Evolutionary conservation across 2,888 invertebrate species (phyloP).

Genomic region (Tolmerus cingulatus): DNA sequence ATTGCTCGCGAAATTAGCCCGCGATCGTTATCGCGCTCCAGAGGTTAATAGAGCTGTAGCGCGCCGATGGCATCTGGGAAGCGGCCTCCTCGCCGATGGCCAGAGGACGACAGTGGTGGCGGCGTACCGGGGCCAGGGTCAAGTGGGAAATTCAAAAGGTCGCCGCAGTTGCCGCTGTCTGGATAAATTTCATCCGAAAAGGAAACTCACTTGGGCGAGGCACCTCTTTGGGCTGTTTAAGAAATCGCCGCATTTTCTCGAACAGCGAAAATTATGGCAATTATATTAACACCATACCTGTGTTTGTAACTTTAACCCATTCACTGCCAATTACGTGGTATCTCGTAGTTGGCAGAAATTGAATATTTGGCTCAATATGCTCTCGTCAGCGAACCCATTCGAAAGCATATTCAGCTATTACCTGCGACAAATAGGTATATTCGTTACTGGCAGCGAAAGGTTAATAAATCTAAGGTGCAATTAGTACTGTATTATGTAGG

Average conservation of each 20-base stretch:
- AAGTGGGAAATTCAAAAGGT: background rate
- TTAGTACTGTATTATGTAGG: background rate
- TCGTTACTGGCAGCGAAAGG: no score
- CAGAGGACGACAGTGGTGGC: background rate
- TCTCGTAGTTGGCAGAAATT: no score
- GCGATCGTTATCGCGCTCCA: slow-evolving; percentile 63
- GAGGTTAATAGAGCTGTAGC: slow-evolving; percentile 61
- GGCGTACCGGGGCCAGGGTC: background rate
- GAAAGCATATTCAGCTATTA: no score
- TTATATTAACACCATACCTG: background rate
- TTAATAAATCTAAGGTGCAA: background rate
- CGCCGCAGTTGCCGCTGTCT: background rate
- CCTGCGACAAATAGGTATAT: no score
- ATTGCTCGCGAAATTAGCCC: slow-evolving; percentile 47
- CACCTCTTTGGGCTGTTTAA: background rate
- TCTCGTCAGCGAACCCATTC: no score
- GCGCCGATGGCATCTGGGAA: slow-evolving; percentile 44
- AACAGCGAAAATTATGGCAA: background rate
- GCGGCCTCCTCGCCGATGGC: background rate
- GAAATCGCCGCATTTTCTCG: background rate
- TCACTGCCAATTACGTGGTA: no score
- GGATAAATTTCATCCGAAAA: background rate
- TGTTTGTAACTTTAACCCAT: no score
- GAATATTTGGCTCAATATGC: no score
- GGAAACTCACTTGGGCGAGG: background rate